Evolutionary conservation across 2,888 invertebrate species (phyloP).

Genomic region (Limenitis camilla): DNA sequence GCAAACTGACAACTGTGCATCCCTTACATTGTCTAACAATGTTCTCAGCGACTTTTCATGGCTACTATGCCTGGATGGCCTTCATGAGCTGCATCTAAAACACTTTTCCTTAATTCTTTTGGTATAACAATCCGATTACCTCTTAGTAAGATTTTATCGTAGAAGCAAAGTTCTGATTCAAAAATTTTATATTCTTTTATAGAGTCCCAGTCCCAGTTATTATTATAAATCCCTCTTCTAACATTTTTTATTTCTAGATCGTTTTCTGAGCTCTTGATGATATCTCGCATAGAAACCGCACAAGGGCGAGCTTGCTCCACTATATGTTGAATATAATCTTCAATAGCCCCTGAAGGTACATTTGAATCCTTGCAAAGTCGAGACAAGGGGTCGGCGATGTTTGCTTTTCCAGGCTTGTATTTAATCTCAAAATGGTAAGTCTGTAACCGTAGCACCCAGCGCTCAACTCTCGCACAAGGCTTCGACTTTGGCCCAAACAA

Average conservation of each 20-base stretch:
- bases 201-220: conserved; percentile 21
- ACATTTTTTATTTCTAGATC: conserved; percentile 17
- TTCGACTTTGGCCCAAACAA: conserved; percentile 33
- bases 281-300: conserved; percentile 15
- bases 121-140: conserved; percentile 9
- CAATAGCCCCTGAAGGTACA: background rate
- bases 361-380: conserved; percentile 14
- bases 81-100: conserved; percentile 28
- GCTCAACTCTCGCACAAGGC: conserved; percentile 36
- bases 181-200: conserved; percentile 28
- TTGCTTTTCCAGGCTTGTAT: conserved; percentile 30
- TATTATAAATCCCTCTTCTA: conserved; percentile 16
- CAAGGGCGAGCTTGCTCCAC: conserved; percentile 14
- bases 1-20: conserved; percentile 22
- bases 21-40: conserved; percentile 21
- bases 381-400: conserved; percentile 32
- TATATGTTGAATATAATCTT: conserved; percentile 16
- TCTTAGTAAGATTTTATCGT: conserved; percentile 24
- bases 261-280: conserved; percentile 7
- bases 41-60: conserved; percentile 33
- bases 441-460: conserved; percentile 36
- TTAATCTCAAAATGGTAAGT: conserved; percentile 29
- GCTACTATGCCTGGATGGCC: conserved; percentile 39
- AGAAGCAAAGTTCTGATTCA: conserved; percentile 32
- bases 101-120: conserved; percentile 18